phyloP scores from a whole-genome alignment of 2,888 invertebrate genomes.

The Kuschelorhynchus macadamiae region DNA sequence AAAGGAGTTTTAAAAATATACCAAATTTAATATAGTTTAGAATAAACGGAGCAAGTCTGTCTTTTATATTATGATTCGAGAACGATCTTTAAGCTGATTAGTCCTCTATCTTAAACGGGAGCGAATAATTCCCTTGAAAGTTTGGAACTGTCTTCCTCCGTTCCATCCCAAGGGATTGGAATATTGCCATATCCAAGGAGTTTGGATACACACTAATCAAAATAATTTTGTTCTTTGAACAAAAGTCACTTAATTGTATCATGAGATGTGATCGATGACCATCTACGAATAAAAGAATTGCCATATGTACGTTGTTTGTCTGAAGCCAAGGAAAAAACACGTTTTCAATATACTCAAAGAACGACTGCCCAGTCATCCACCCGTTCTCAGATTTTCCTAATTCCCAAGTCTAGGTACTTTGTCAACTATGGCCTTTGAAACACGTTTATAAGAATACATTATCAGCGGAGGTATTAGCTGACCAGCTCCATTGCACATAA shows the following conservation, averaged over 20 bases:
- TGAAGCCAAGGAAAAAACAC: too few species aligned
- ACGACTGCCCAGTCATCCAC: too few species aligned
- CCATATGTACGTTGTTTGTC: too few species aligned
- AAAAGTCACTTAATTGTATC: slow-evolving; percentile 12
- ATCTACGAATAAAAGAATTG: too few species aligned
- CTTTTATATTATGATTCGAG: slow-evolving; percentile 17
- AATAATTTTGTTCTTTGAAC: slow-evolving; percentile 9
- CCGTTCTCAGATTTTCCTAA: too few species aligned
- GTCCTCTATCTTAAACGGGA: slow-evolving; percentile 11
- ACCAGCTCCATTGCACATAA: too few species aligned
- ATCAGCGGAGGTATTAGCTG: too few species aligned
- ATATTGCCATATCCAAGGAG: slow-evolving; percentile 10
- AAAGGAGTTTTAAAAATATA: background rate
- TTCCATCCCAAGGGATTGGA: slow-evolving; percentile 2
- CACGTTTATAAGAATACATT: too few species aligned
- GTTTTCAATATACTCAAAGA: too few species aligned
- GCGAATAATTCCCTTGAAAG: slow-evolving; percentile 17
- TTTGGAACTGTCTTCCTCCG: slow-evolving; percentile 9
- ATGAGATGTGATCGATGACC: background rate
- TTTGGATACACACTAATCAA: slow-evolving; percentile 12
- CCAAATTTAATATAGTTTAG: slow-evolving; percentile 8
- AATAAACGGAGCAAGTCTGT: slow-evolving; percentile 11
- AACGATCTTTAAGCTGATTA: slow-evolving; percentile 15
- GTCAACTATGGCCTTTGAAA: too few species aligned
- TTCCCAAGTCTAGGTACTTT: too few species aligned